Percentiles rank a stretch among this genome's conserved stretches.
Evolutionary conservation across 2,888 invertebrate species (phyloP).

Genomic region (Cataglyphis albicans): DNA sequence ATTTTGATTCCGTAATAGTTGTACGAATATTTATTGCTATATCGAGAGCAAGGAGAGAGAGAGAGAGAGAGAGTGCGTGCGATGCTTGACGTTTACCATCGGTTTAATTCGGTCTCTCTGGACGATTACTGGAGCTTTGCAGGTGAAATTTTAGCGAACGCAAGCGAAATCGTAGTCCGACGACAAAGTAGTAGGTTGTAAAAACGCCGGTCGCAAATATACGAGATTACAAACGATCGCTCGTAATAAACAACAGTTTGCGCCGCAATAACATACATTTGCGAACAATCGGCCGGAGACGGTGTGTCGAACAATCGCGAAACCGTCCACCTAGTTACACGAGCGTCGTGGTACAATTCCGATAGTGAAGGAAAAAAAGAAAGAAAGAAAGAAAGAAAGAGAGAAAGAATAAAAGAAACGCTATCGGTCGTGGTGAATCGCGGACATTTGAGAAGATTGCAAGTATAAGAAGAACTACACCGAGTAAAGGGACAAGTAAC

Average conservation of each 20-base stretch:
- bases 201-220: constrained; percentile 40
- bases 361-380: neutral
- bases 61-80: neutral
- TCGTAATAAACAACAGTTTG: constrained; percentile 48
- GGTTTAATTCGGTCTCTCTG: neutral
- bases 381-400: neutral
- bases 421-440: constrained; percentile 65
- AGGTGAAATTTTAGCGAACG: constrained; percentile 32
- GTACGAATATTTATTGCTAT: neutral
- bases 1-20: neutral
- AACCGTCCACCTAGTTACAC: constrained; percentile 49
- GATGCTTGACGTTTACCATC: constrained; percentile 17
- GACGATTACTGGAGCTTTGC: constrained; percentile 22
- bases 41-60: neutral
- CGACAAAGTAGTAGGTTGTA: constrained; percentile 35
- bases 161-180: constrained; percentile 22
- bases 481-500: constrained; percentile 58
- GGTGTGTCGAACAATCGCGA: constrained; percentile 45
- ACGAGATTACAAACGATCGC: constrained; percentile 48
- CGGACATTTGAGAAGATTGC: constrained; percentile 69
- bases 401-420: neutral
- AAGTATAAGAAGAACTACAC: constrained; percentile 48
- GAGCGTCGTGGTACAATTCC: neutral
- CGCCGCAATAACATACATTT: constrained; percentile 53
- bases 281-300: constrained; percentile 48